Evolutionary conservation across 2,113 vertebrate species (phyloP), one percentile per base, ranked within the genome.

Genomic region (Fulmarus glacialis): DNA sequence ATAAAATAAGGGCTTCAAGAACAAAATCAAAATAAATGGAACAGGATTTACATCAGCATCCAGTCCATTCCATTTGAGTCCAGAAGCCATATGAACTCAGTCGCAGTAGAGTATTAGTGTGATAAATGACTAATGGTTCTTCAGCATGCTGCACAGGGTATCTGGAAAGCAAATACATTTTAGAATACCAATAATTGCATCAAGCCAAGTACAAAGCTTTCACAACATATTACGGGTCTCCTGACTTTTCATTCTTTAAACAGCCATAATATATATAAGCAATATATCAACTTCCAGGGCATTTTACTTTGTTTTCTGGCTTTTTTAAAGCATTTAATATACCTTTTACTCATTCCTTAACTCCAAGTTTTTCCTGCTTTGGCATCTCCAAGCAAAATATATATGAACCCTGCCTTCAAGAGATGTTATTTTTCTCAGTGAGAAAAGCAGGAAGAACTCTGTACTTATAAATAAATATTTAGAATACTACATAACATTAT

Each of bases 161-260:
- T 90, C 86, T 83, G 56, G 32, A 84, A 73, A 97, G 82, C 85
- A 97, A 93, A 97, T 85, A 82, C 18, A 67, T 97, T 97, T 95
- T 53, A 95, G 63, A 97, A 83, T 30, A 90, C 74, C 50, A 97
- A 62, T 89, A 79, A 96, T 78, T 94, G 50, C 82, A 93, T 83
- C 75, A 60, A 94, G 64, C 29, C 53, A 89, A 71, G 26, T 36
- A 81, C 89, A 90, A 93, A 95, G 79, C 82, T 96, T 43, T 83
- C 91, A 63, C 68, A 91, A 71, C 12, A 8, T 82, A 56, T 87
- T 95, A 85, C 26, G 12, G 63, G 43, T 36, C 52, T 93, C 62
- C 42, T 91, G 63, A 71, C 82, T 96, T 88, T 82, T 94, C 81
- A 79, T 97, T 97, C 77, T 89, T 96, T 55, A 68, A 90, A 74